phyloP scores from a whole-genome alignment of 2,113 vertebrate genomes.

The Charina bottae region DNA sequence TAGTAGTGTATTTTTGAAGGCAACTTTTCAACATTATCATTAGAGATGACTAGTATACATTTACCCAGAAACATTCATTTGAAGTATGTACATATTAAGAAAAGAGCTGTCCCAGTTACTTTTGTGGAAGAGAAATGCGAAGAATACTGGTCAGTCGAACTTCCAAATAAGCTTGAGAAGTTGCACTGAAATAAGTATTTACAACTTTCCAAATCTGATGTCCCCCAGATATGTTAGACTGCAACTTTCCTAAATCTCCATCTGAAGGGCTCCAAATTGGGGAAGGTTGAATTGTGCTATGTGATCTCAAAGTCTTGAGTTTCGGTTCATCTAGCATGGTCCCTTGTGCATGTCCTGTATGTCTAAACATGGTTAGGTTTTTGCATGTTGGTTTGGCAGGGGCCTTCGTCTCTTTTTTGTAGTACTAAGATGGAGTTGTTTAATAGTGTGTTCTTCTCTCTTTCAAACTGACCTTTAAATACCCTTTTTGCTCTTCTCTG shows the following conservation, averaged over 20 bases:
- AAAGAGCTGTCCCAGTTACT: conserved; percentile 9
- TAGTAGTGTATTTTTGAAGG: conserved; percentile 22
- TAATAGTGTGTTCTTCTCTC: conserved; percentile 26
- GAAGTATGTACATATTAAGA: background rate
- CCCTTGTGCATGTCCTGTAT: conserved; percentile 40
- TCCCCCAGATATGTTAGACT: background rate
- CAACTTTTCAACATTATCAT: conserved; percentile 28
- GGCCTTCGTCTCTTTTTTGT: conserved; percentile 44
- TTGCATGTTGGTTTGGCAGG: conserved; percentile 67
- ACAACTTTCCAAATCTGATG: background rate
- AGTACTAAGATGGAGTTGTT: conserved; percentile 51
- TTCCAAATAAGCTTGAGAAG: background rate
- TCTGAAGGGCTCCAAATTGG: background rate
- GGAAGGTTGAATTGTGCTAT: background rate
- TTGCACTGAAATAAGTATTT: background rate
- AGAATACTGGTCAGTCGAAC: background rate
- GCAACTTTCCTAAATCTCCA: background rate
- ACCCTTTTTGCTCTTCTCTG: conserved; percentile 71
- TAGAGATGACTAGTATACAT: background rate
- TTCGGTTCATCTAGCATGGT: conserved; percentile 52
- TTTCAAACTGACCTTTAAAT: conserved; percentile 41
- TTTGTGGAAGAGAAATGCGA: conserved; percentile 29
- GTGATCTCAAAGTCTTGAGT: background rate
- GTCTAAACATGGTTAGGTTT: conserved; percentile 24
- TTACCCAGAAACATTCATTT: conserved; percentile 17